Base-by-base conservation (phyloP, 92 coral and sea anemone genomes). In the Phenganax subtilis region DNA sequence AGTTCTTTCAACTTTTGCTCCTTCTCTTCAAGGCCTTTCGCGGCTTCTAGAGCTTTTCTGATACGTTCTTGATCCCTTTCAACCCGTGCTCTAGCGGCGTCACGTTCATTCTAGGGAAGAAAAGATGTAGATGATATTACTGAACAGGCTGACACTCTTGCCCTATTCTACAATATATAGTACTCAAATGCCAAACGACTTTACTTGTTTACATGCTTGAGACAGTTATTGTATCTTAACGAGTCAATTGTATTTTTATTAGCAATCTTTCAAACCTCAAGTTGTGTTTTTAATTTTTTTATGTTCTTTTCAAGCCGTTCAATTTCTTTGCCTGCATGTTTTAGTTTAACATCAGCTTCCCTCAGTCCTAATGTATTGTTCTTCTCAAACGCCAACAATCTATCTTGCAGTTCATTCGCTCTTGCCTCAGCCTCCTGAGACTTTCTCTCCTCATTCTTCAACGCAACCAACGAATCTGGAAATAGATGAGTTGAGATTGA, bases 41-140 rank as follows among this genome's bases (percentile, higher is more conserved):
- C 97, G 55, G 97, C 97, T 84, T 87, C 96, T 60, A 94, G 81
- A 0, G 97, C 98, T 81, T 71, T 87, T 37, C 85, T 96, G 8
- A 90, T 89, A 65, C 87, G 89, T 56, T 94, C 98, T 75, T 94
- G 96, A 47, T 94, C 98, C 53, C 83, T 88, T 74, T 84, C 89
- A 63, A 90, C 82, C 30, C 98, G 87, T 16, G 89, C 91, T 51
- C 85, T 93, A 1, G 93, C 98, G 0, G 94, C 97, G 68, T 84
- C 88, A 30, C 97, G 91, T 71, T 94, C 98, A 31, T 86, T 92
- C 98, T 94, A 30, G 67, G 10, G 76, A 25, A 55, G 55, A 25
- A 69, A 30, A 9, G 54, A 10, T 9, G 54, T 11, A 28, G 7
- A 30, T 3, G 55, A 17, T 8, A 69, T 37, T 37, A 69, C 53